Conservation (phyloP, 1,140 invertebrate species). For the Sminthurides bifidus region DNA sequence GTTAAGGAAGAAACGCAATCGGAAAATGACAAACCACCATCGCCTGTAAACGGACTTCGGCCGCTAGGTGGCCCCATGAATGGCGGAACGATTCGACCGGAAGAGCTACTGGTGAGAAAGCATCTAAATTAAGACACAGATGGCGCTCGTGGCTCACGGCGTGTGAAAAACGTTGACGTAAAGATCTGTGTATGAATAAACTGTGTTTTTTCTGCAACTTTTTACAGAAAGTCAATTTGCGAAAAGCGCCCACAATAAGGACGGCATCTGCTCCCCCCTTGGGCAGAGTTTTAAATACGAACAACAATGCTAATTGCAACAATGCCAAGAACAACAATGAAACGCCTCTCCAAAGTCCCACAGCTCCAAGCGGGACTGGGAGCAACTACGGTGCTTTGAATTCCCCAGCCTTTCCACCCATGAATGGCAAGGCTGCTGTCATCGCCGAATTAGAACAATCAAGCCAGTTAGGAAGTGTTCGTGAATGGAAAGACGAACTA, state of each 20-base stretch:
- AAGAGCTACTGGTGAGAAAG: constrained; percentile 28
- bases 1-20: not conserved
- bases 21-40: too few relatives aligned
- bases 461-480: constrained; percentile 29
- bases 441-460: constrained; percentile 30
- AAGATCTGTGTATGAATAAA: not conserved
- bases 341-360: not conserved
- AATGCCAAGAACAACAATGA: not conserved
- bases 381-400: too few relatives aligned
- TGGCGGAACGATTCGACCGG: constrained; percentile 12
- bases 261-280: constrained; percentile 29
- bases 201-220: not conserved
- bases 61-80: not conserved
- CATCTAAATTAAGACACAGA: not conserved
- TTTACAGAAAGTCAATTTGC: constrained; percentile 29
- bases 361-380: not conserved
- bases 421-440: constrained; percentile 19
- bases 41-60: not conserved
- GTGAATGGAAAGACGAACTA: constrained; percentile 32
- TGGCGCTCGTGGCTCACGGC: not conserved
- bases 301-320: constrained; percentile 2
- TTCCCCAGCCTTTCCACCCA: not conserved
- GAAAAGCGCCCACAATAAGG: constrained; percentile 27
- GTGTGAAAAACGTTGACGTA: not conserved
- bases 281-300: constrained; percentile 22